Evolutionary conservation across 2,113 vertebrate species (phyloP).

Genomic region (Galbula dea): DNA sequence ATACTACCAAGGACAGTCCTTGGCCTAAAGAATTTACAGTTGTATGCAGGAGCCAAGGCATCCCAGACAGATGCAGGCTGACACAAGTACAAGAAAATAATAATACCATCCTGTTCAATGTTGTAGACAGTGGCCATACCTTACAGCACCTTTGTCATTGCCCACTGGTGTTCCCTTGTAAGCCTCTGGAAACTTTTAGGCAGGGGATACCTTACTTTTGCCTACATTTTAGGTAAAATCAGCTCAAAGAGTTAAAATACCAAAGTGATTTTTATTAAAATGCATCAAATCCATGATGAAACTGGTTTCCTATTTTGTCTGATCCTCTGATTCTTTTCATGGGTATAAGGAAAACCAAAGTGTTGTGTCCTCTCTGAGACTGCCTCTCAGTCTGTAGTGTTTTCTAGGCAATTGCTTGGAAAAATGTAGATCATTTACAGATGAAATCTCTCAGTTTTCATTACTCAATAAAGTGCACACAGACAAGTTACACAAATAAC

Average conservation of each 20-base stretch:
- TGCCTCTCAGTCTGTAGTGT: background rate
- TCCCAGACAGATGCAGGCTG: background rate
- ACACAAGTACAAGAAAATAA: background rate
- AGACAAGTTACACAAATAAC: background rate
- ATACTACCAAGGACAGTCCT: background rate
- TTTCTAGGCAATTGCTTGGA: background rate
- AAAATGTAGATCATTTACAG: background rate
- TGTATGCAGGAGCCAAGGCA: background rate
- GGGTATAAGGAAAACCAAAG: background rate
- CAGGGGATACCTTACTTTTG: background rate
- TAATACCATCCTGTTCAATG: background rate
- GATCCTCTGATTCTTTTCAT: background rate
- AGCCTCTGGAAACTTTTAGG: background rate
- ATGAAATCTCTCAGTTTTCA: constrained; percentile 32
- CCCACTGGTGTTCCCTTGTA: background rate
- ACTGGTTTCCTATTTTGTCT: background rate
- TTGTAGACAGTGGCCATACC: background rate
- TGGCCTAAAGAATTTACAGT: background rate
- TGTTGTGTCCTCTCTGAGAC: background rate
- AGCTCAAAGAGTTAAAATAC: background rate
- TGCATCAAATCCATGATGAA: background rate
- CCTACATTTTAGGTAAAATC: background rate
- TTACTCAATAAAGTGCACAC: constrained; percentile 15
- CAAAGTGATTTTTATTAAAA: background rate
- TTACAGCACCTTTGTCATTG: background rate